These are phyloP conservation scores for Cossypha heuglini DNA, from an alignment of 2,797 vertebrate species.

Conservation along the genomic window DNA sequence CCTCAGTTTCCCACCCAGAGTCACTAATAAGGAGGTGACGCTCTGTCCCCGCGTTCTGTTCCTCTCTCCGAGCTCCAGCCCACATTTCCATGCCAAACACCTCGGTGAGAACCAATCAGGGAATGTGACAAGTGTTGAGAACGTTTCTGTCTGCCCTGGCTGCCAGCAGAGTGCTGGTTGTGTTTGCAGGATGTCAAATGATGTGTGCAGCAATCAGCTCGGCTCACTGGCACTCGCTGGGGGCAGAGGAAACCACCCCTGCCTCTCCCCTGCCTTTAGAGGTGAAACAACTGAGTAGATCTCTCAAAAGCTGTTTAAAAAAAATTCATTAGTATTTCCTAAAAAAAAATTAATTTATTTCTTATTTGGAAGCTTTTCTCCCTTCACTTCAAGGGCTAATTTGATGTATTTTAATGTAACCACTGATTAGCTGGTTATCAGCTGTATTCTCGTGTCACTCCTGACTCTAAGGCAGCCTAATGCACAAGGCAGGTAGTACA, in stretches of 20 bases:
- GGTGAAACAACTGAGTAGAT: neutral
- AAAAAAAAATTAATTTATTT: rapidly evolving
- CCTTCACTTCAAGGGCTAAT: neutral
- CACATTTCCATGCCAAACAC: neutral
- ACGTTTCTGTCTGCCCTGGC: neutral
- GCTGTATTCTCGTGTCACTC: neutral
- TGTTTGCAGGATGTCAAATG: constrained; percentile 42
- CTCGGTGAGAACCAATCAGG: constrained; percentile 10
- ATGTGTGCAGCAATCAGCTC: constrained; percentile 26
- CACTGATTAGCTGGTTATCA: neutral
- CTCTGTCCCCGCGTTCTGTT: rapidly evolving
- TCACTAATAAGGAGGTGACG: neutral
- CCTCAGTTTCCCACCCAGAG: neutral
- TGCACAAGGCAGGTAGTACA: neutral
- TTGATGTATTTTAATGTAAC: neutral
- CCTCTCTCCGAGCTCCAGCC: neutral
- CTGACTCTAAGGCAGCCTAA: neutral
- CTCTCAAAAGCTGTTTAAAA: neutral
- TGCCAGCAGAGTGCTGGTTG: neutral
- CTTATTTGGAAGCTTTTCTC: neutral
- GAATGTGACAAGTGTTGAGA: constrained; percentile 40
- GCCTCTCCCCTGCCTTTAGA: neutral
- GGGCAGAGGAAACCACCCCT: neutral
- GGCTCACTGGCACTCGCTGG: neutral
- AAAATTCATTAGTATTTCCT: neutral